Evolutionary conservation across 37 sponge, comb jelly and placozoan species (phyloP).

Genomic region (Aplysina aerophoba): DNA sequence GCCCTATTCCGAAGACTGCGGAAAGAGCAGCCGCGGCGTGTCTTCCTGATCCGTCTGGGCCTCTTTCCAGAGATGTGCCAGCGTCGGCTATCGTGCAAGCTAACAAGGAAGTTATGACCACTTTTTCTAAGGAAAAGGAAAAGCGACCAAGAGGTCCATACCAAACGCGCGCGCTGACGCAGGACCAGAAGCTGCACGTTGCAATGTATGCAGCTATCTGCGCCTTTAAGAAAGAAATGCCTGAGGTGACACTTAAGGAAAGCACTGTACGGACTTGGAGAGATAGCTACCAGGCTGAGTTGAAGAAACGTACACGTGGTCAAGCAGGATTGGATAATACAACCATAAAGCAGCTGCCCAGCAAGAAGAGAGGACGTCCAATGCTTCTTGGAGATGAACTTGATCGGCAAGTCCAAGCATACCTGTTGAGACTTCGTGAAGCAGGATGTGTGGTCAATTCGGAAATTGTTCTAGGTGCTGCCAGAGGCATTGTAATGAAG

Average conservation of each 20-base stretch:
- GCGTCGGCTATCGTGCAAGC: too few relatives aligned
- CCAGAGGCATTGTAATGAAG: conserved; percentile 14
- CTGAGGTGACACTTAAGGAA: conserved; percentile 4
- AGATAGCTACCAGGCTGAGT: conserved; percentile 1
- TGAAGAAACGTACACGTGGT: neutral
- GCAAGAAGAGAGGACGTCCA: conserved; percentile 8
- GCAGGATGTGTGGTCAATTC: conserved; percentile 5
- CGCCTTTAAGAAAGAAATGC: conserved; percentile 18
- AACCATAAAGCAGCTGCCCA: neutral
- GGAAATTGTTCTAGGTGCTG: neutral
- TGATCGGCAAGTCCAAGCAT: conserved; percentile 19
- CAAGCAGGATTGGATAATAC: neutral
- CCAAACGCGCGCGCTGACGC: conserved; percentile 16
- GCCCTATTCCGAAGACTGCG: too few relatives aligned
- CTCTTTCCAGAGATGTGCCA: too few relatives aligned
- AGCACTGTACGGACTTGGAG: conserved; percentile 24
- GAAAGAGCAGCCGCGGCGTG: too few relatives aligned
- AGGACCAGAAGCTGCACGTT: neutral
- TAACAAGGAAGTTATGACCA: too few relatives aligned
- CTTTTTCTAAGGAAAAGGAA: too few relatives aligned
- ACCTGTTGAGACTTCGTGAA: conserved; percentile 12
- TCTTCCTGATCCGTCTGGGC: too few relatives aligned
- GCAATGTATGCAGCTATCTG: conserved; percentile 20
- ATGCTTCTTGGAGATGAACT: conserved; percentile 4
- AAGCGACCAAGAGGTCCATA: neutral